These are phyloP conservation scores for Ranitomeya variabilis DNA, from an alignment of 2,113 vertebrate genomes.

Conservation along the genomic window DNA sequence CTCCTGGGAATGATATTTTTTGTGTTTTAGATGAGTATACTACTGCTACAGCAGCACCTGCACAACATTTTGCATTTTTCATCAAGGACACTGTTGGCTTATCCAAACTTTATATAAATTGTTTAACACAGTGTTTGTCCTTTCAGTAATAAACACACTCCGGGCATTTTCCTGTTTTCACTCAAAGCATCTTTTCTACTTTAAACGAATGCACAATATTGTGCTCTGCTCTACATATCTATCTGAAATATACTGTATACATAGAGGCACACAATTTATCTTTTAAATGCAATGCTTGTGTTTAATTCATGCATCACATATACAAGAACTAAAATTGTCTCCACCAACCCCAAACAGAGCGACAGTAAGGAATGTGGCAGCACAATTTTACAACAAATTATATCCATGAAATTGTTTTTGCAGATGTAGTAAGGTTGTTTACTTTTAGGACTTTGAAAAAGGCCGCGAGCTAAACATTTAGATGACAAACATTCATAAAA, in stretches of 20 bases:
- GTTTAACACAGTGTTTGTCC: neutral
- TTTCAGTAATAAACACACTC: neutral
- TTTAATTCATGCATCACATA: neutral
- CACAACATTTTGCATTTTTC: neutral
- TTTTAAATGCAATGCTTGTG: neutral
- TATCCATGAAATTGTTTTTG: neutral
- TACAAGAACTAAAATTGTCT: neutral
- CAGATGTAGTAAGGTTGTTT: neutral
- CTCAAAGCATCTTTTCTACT: neutral
- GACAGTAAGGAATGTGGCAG: neutral
- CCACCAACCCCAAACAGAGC: neutral
- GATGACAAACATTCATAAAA: no score
- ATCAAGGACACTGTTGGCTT: neutral
- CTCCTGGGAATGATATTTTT: no score
- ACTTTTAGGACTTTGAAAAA: neutral
- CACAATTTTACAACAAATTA: neutral
- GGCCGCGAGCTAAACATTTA: no score
- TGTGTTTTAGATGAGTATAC: no score
- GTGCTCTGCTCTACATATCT: neutral
- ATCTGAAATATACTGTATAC: neutral
- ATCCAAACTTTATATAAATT: neutral
- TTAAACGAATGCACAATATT: neutral
- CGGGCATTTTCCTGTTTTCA: neutral
- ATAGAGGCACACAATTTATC: neutral
- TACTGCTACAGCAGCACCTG: neutral